Percentiles rank a stretch among this genome's conserved stretches.
phyloP scores from a whole-genome alignment of 2,888 invertebrate genomes.

The Acanthoscelides obtectus region DNA sequence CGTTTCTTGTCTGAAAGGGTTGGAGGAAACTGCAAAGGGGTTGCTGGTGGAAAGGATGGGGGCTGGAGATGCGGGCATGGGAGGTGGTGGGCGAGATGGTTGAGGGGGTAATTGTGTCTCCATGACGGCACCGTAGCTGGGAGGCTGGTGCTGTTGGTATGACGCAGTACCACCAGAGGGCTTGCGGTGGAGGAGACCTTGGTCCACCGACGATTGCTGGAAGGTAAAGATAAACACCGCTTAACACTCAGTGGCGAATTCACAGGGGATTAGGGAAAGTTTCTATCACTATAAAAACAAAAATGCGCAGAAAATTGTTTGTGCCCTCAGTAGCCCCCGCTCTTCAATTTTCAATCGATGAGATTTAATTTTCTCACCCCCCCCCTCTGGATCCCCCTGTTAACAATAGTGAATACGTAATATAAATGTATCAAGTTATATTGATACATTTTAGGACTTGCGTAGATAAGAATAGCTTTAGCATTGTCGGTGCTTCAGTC shows the following conservation, averaged over 20 bases:
- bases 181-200: constrained; percentile 39
- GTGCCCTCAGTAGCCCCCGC: too few species aligned
- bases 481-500: too few species aligned
- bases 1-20: constrained; percentile 47
- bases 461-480: too few species aligned
- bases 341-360: too few species aligned
- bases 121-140: constrained; percentile 54
- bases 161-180: constrained; percentile 38
- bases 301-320: too few species aligned
- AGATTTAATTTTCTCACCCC: too few species aligned
- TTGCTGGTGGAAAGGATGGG: not conserved
- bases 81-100: constrained; percentile 21
- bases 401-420: too few species aligned
- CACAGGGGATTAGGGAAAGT: too few species aligned
- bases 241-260: not conserved
- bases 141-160: not conserved
- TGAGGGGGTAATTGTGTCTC: constrained; percentile 44
- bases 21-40: constrained; percentile 26
- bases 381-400: too few species aligned
- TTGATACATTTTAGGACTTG: too few species aligned
- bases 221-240: not conserved
- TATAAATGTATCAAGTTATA: too few species aligned
- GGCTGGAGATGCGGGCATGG: not conserved
- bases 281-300: too few species aligned
- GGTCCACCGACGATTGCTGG: constrained; percentile 12